These are phyloP conservation scores for Characodon lateralis DNA, from an alignment of 2,797 vertebrate species.

Conservation along the genomic window DNA sequence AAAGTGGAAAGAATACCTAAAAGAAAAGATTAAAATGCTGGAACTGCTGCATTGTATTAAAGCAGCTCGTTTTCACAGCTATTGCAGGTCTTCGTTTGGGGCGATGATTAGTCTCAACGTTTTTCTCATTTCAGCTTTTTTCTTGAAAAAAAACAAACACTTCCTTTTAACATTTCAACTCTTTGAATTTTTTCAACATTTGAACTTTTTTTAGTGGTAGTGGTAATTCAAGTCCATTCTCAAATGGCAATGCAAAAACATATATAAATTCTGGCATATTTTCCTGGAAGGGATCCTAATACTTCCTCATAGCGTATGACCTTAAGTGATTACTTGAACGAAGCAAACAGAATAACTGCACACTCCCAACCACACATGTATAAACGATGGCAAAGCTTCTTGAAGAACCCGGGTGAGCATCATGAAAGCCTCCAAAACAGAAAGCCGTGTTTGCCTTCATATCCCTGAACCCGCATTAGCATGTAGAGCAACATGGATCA, in stretches of 20 bases:
- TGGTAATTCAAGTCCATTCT: neutral
- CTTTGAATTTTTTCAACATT: neutral
- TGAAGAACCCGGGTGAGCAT: slow-evolving; percentile 18
- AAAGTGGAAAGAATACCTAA: neutral
- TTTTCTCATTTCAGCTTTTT: neutral
- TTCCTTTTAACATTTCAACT: neutral
- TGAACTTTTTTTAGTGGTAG: too few relatives aligned
- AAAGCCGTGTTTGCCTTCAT: slow-evolving; percentile 56
- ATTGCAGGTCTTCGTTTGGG: neutral
- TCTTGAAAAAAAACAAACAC: neutral
- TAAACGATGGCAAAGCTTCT: slow-evolving; percentile 7
- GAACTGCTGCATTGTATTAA: neutral
- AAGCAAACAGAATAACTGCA: slow-evolving; percentile 23
- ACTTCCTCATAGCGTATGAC: neutral
- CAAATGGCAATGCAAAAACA: neutral
- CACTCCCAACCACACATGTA: slow-evolving; percentile 8
- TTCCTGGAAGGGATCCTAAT: neutral
- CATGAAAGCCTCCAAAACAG: slow-evolving; percentile 29
- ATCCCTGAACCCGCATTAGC: slow-evolving; percentile 27
- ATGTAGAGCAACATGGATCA: slow-evolving; percentile 4
- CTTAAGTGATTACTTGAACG: slow-evolving; percentile 5
- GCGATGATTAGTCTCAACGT: neutral
- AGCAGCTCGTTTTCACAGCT: neutral
- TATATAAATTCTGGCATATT: neutral
- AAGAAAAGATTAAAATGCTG: neutral